A percentile compares a stretch with the other conserved stretches of the same genome.
Conservation (phyloP, 2,888 invertebrate genomes). For the Amphipyra berbera region DNA sequence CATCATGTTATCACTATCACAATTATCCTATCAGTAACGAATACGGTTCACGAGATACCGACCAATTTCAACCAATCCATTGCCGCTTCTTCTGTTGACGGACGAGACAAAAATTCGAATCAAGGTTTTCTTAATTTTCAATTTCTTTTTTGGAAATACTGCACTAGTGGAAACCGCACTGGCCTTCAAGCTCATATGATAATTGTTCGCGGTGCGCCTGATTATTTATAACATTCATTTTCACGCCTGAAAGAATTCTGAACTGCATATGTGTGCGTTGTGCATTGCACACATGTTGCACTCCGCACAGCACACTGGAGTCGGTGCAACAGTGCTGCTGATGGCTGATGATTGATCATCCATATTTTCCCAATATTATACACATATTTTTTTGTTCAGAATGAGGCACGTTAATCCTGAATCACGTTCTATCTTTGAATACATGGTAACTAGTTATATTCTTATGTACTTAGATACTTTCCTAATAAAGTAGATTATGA, state of each 20-base stretch:
- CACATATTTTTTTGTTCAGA: not conserved
- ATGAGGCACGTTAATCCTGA: too few relatives aligned
- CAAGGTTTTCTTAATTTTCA: conserved; percentile 60
- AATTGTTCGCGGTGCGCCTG: conserved; percentile 79
- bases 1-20: conserved; percentile 63
- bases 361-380: conserved; percentile 10
- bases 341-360: conserved; percentile 32
- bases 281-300: conserved; percentile 58
- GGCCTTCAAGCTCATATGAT: conserved; percentile 86
- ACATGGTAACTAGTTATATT: too few relatives aligned
- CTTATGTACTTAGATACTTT: too few relatives aligned
- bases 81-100: conserved; percentile 71
- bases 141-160: conserved; percentile 59
- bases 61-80: conserved; percentile 90
- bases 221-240: conserved; percentile 90
- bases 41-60: conserved; percentile 75
- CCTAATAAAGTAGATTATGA: too few relatives aligned
- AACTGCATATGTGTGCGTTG: conserved; percentile 60
- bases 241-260: conserved; percentile 86
- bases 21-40: conserved; percentile 50
- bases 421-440: too few relatives aligned
- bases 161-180: conserved; percentile 78
- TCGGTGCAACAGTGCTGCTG: conserved; percentile 11
- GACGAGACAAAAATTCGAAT: conserved; percentile 40
- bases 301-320: conserved; percentile 33